Evolutionary conservation across 35 echinoderm and acorn worm genomes (phyloP), one percentile per base, ranked within the genome.

Genomic region (Hemicentrotus pulcherrimus): DNA sequence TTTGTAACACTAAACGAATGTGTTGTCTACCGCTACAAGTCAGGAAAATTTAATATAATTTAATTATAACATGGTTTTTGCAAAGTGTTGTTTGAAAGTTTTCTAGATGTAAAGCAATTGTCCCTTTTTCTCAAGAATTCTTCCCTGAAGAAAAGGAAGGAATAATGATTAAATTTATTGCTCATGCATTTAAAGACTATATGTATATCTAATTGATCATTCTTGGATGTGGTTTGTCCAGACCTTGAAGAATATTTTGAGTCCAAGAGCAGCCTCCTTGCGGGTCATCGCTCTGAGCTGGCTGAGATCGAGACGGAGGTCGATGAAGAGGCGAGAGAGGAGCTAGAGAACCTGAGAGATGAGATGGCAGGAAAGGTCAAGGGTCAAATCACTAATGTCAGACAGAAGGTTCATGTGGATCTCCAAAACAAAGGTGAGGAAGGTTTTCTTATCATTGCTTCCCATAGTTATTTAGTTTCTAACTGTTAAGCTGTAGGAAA

Each of bases 161-260:
- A 41, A 41, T 41, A 3, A 41, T 7, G 52, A 59, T 14, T 59
- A n/a, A 78, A 78, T 28, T 22, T 78, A 71, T 24, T 71, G 61
- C 5, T 71, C 18, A 78, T 28, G 24, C 18, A 28, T 78, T 78
- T 55, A 55, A 14, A 55, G 35, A 41, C 35, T 41, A 3, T 41
- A 41, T 41, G 35, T 41, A 41, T 41, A 41, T 41, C 35, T 41
- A 41, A 41, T 41, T 0, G 15, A 55, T 55, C 86, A 90, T 90
- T 90, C 18, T 90, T 90, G 11, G 87, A 9, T 90, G 65, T 94
- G 28, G 0, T 65, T 86, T 94, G 7, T 91, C 31, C 97, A 99
- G 98, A 96, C 95, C 96, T 90, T 32, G 92, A 94, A 18, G 97
- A 96, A 13, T 97, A 96, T 95, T 86, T 97, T 30, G 98, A 97